phyloP scores from a whole-genome alignment of 2,113 vertebrate genomes.

The human region GRCh38 chr6:151178501-151179000 shows the following conservation, averaged over 20 bases:
- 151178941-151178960: background rate
- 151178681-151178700: too few relatives aligned
- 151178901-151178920: background rate
- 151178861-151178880: background rate
- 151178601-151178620: background rate
- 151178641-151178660: background rate
- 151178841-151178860: background rate
- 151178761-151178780: background rate
- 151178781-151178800: background rate
- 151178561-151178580: background rate
- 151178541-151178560: background rate
- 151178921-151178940: background rate
- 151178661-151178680: background rate
- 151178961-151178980: background rate
- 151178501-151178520: background rate
- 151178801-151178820: background rate
- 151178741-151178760: background rate
- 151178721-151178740: background rate
- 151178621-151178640: accelerated
- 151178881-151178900: background rate
- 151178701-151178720: background rate
- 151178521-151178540: too few relatives aligned
- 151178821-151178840: background rate
- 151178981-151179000: too few relatives aligned
- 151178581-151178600: background rate